Base-by-base conservation (phyloP, 1,140 invertebrate genomes). In the Lucilia cuprina region DNA sequence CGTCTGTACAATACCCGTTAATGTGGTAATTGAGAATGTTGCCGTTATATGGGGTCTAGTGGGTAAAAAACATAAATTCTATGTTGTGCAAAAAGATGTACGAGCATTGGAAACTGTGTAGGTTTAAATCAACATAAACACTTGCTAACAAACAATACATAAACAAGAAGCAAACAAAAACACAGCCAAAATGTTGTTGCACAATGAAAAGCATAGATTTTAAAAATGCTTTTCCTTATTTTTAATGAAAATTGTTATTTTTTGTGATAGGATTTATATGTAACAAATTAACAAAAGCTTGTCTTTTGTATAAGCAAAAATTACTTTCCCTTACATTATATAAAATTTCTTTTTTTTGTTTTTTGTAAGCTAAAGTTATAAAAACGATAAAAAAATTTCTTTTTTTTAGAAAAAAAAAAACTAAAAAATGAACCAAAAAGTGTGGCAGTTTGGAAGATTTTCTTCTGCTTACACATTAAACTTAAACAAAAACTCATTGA, bases 51-150 rank as follows among this genome's bases (percentile, higher is more conserved):
- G 97, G 96, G 97, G 97, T 9, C 92, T 98, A 41, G 94, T 97
- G 86, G 96, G 97, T 25, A 96, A 98, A 87, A 98, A 98, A 92
- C 96, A 98, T 91, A 97, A 96, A 91, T 99, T 99, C 92, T 98
- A 98, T 92, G 94, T 99, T 86, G 97, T 99, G 10, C 96, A 98
- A 88, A 99, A 98, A 91, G 96, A 97, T 90, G 91, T 95, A n/a
- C 93, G 94, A 87, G 89, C 86, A 10, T 85, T 90, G 65, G 89
- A 90, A 85, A 90, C 89, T 25, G 89, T 90, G 77, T 80, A 49
- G 77, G 21, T 83, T 70, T 83, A 70, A 21, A 41, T 5, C 4
- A 41, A 41, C 19, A 8, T 41, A 77, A 77, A 12, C 14, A 19
- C 21, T 13, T 34, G 47, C 17, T 41, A 78, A 78, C 75, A 78